Conservation (phyloP, 2,797 vertebrate genomes). For the Sorex maritimensis region DNA sequence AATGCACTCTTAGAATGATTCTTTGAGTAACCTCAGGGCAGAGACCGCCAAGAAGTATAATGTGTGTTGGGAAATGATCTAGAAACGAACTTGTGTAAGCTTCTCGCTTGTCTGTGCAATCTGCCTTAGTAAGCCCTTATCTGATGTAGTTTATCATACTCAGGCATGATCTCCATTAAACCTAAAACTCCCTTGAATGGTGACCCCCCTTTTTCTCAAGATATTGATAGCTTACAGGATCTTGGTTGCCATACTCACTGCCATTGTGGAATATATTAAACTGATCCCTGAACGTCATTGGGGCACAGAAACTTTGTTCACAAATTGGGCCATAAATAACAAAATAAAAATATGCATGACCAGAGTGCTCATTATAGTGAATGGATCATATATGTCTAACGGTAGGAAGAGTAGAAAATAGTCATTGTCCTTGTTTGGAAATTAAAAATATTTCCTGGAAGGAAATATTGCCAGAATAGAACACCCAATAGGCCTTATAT, state of each 20-base stretch:
- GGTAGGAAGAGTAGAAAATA: not conserved
- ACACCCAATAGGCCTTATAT: too few species aligned
- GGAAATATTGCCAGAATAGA: too few species aligned
- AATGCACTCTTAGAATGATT: not conserved
- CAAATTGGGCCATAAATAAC: not conserved
- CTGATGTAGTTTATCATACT: too few species aligned
- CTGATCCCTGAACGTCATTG: fast-evolving
- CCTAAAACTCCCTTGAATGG: not conserved
- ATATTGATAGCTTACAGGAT: not conserved
- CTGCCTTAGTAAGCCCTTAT: too few species aligned
- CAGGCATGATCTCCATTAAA: not conserved
- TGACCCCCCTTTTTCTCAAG: not conserved
- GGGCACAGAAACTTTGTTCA: not conserved
- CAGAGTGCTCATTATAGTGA: fast-evolving
- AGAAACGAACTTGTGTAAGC: not conserved
- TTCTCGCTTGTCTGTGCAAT: not conserved
- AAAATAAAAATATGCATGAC: too few species aligned
- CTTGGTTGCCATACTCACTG: too few species aligned
- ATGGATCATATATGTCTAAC: not conserved
- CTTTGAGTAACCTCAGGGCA: not conserved
- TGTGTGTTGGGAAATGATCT: not conserved
- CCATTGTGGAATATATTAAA: too few species aligned
- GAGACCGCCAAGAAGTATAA: too few species aligned
- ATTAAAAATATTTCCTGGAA: not conserved
- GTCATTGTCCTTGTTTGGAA: not conserved